Evolutionary conservation across 2,113 vertebrate species (phyloP).

Genomic region (Camelus dromedarius): DNA sequence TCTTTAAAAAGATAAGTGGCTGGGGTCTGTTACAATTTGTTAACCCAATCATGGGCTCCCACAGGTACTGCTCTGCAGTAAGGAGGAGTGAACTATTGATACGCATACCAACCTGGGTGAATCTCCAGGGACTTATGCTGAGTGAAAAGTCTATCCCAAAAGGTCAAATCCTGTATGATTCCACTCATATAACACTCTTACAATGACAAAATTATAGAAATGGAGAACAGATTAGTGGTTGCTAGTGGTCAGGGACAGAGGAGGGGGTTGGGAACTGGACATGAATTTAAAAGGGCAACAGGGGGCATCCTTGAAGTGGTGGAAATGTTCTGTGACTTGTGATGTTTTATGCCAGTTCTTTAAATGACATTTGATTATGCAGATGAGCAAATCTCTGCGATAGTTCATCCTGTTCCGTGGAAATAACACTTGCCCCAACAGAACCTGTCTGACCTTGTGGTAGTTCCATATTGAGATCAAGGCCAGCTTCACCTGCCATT

Average conservation of each 20-base stretch:
- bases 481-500: too few relatives aligned
- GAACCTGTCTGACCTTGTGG: too few relatives aligned
- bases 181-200: not conserved
- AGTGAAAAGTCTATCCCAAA: not conserved
- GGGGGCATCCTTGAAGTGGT: not conserved
- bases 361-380: too few relatives aligned
- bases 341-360: not conserved
- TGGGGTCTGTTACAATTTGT: too few relatives aligned
- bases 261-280: accelerated
- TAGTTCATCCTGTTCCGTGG: too few relatives aligned
- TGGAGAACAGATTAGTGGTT: not conserved
- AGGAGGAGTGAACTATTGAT: not conserved
- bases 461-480: too few relatives aligned
- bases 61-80: not conserved
- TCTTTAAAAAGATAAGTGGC: too few relatives aligned
- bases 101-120: not conserved
- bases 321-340: not conserved
- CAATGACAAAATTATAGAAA: not conserved
- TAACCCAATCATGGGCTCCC: too few relatives aligned
- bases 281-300: not conserved
- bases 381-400: too few relatives aligned
- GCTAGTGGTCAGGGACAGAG: not conserved
- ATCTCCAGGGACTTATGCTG: not conserved
- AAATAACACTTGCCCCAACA: too few relatives aligned
- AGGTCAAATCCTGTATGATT: not conserved